These are phyloP conservation scores for Ichneumoninae sp. DNA, from an alignment of 2,888 invertebrate genomes.

Conservation along the genomic window DNA sequence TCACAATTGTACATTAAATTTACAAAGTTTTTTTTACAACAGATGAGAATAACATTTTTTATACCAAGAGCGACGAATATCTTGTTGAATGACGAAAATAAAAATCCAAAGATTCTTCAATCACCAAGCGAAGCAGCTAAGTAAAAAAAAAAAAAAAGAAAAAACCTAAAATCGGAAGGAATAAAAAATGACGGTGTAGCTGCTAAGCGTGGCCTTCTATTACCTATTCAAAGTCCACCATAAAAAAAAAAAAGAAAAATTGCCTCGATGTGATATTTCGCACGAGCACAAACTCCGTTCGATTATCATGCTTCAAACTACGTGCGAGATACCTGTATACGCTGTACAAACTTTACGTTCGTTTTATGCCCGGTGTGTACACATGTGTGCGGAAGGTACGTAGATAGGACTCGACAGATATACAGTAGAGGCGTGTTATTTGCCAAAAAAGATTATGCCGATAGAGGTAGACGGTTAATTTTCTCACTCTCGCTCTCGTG, in stretches of 20 bases:
- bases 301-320: slow-evolving; percentile 10
- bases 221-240: background rate
- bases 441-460: slow-evolving; percentile 74
- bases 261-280: background rate
- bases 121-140: background rate
- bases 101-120: background rate
- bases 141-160: background rate
- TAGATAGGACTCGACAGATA: slow-evolving; percentile 24
- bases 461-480: slow-evolving; percentile 64
- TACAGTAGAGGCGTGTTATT: slow-evolving; percentile 71
- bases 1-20: too few species aligned
- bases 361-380: background rate
- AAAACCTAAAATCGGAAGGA: too few species aligned
- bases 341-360: background rate
- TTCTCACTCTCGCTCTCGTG: slow-evolving; percentile 23
- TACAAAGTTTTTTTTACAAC: too few species aligned
- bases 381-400: slow-evolving; percentile 1
- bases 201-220: background rate
- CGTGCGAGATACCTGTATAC: background rate
- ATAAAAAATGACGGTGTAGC: background rate
- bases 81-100: background rate
- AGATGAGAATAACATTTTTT: background rate
- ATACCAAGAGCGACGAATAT: background rate
- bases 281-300: slow-evolving; percentile 15
- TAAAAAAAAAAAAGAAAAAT: background rate